Evolutionary conservation across 2,113 vertebrate genomes (phyloP), one percentile per base, ranked within the genome.

Genomic region (Orientallactaga bullata): DNA sequence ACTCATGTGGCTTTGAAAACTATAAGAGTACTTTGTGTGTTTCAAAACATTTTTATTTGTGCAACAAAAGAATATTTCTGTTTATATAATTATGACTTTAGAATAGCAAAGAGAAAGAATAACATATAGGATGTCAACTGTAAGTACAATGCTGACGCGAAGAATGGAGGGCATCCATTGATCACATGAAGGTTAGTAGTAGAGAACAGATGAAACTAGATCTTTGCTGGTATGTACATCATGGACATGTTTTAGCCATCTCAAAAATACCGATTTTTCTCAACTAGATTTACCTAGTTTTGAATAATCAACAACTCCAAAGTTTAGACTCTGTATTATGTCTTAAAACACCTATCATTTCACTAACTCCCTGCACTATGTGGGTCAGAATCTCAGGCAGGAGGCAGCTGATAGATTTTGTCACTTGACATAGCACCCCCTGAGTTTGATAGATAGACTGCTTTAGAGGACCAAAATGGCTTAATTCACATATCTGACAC

Each of bases 31-130:
- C 0, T 85, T 82, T 79, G 6, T 83, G 88, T 91, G 1, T 83
- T 83, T 86, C 39, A 84, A 88, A 95, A 83, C 21, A 79, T 17
- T 74, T 92, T 85, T 7, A 69, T 79, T 88, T 93, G 26, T 63
- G 15, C 61, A 69, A 88, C 20, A 72, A 94, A 65, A 66, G 20
- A 69, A 42, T 47, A 61, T 79, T 88, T 39, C 13, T 96, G 87
- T 94, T 94, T 89, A 66, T 76, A 24, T 72, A 24, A 37, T 35
- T 30, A 55, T 65, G 21, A 88, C 21, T 61, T 83, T 78, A 68
- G 4, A 85, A 61, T 55, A 0, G 37, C 89, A 79, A 94, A 55
- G 10, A 76, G 87, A 72, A 12, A 80, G 17, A 80, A 85, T 47
- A 55, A 81, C 82, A 74, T 28, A 39, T 15, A 81, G 17, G 78